phyloP scores from a whole-genome alignment of 2,113 vertebrate species.

The Trichomycterus rosablanca region DNA sequence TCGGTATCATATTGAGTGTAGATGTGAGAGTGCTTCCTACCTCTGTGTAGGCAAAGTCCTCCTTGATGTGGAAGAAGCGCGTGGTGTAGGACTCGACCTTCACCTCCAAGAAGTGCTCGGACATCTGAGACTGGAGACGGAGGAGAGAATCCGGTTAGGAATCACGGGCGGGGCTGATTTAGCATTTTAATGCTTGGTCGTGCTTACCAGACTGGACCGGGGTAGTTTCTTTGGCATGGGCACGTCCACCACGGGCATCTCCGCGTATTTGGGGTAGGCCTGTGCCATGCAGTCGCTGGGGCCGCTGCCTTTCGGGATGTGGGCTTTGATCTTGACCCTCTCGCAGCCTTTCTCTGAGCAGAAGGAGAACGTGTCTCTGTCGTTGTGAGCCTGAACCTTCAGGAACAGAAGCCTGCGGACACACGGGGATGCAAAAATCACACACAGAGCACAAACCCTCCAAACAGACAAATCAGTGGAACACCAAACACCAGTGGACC shows the following conservation, averaged over 20 bases:
- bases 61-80: constrained; percentile 84
- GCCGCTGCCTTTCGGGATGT: constrained; percentile 72
- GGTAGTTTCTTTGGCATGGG: constrained; percentile 85
- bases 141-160: neutral
- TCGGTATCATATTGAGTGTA: no score
- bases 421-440: neutral
- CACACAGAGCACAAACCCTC: neutral
- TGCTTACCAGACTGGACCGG: constrained; percentile 71
- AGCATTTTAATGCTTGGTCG: no score
- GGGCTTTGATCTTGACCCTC: constrained; percentile 83
- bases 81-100: constrained; percentile 83
- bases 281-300: constrained; percentile 79
- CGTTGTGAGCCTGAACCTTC: constrained; percentile 80
- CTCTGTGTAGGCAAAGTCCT: constrained; percentile 83
- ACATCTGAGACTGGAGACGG: constrained; percentile 70
- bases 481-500: no score
- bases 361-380: constrained; percentile 83
- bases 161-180: neutral
- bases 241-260: constrained; percentile 80
- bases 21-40: constrained; percentile 67
- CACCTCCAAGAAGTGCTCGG: constrained; percentile 86
- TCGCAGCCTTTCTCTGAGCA: constrained; percentile 91
- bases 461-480: neutral
- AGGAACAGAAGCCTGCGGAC: constrained; percentile 83
- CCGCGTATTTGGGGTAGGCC: constrained; percentile 80